These are phyloP conservation scores for Nysson spinosus DNA, from an alignment of 2,888 invertebrate genomes.

Conservation along the genomic window DNA sequence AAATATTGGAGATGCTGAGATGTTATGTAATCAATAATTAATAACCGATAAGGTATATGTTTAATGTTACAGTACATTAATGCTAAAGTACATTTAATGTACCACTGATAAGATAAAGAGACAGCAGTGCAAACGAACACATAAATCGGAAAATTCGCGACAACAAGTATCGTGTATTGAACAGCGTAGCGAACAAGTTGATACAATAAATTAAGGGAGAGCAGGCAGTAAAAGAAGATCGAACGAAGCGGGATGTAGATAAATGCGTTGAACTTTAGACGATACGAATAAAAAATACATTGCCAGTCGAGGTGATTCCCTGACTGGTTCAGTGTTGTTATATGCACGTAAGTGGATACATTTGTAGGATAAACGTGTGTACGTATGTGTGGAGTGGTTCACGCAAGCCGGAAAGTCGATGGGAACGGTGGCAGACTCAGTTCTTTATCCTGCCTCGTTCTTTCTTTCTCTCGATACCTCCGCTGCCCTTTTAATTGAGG, in stretches of 20 bases:
- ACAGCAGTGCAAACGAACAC: too few relatives aligned
- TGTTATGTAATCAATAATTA: too few relatives aligned
- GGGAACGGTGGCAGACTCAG: slow-evolving; percentile 1
- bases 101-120: too few relatives aligned
- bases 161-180: too few relatives aligned
- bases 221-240: too few relatives aligned
- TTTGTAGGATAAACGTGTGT: not conserved
- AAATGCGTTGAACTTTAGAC: slow-evolving; percentile 23
- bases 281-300: slow-evolving; percentile 45
- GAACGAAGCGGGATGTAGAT: slow-evolving; percentile 19
- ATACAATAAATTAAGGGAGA: too few relatives aligned
- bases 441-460: slow-evolving; percentile 5
- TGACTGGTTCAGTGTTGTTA: slow-evolving; percentile 19
- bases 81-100: too few relatives aligned
- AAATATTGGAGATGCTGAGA: too few relatives aligned
- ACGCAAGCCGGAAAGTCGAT: slow-evolving; percentile 30
- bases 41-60: too few relatives aligned
- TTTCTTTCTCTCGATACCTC: not conserved
- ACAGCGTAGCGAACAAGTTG: too few relatives aligned
- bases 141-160: too few relatives aligned
- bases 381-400: not conserved
- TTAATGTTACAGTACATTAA: too few relatives aligned
- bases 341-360: not conserved
- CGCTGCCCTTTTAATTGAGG: slow-evolving; percentile 61
- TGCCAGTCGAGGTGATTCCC: slow-evolving; percentile 22